Evolutionary conservation across 1,140 invertebrate species (phyloP).

Genomic region (Archegozetes longisetosus): DNA sequence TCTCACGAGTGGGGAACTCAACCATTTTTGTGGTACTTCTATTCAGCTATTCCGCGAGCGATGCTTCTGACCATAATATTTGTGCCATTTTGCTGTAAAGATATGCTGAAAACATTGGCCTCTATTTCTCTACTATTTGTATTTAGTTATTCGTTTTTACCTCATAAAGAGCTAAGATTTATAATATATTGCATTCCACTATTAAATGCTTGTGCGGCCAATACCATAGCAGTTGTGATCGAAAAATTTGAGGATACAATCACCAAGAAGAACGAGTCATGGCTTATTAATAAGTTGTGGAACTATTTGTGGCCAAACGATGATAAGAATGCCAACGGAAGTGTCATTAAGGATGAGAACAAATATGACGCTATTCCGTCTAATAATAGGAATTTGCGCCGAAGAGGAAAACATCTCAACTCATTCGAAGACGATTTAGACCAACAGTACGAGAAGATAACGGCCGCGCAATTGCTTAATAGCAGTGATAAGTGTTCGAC

Average conservation of each 20-base stretch:
- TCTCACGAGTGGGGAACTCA: conserved; percentile 90
- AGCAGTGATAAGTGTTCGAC: background rate
- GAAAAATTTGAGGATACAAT: conserved; percentile 7
- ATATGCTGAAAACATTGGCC: conserved; percentile 49
- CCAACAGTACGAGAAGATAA: conserved; percentile 6
- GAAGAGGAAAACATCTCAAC: background rate
- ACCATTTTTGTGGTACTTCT: conserved; percentile 97
- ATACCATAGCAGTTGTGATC: background rate
- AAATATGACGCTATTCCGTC: background rate
- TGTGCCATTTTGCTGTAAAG: conserved; percentile 50
- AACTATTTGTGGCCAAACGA: background rate
- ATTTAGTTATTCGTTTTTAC: conserved; percentile 76
- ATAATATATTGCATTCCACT: conserved; percentile 93
- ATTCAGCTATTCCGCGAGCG: conserved; percentile 81
- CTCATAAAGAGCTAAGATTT: conserved; percentile 95
- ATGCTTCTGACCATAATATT: conserved; percentile 64
- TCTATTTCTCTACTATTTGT: conserved; percentile 63
- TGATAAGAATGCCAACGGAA: background rate
- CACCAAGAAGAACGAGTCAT: background rate
- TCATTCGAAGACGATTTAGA: background rate
- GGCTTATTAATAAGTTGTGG: background rate
- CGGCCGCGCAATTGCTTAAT: background rate
- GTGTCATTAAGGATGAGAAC: background rate
- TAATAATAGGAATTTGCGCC: background rate
- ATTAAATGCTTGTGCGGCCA: conserved; percentile 75